Base-by-base conservation (phyloP, 2,888 invertebrate genomes). In the Nemotelus nigrinus region DNA sequence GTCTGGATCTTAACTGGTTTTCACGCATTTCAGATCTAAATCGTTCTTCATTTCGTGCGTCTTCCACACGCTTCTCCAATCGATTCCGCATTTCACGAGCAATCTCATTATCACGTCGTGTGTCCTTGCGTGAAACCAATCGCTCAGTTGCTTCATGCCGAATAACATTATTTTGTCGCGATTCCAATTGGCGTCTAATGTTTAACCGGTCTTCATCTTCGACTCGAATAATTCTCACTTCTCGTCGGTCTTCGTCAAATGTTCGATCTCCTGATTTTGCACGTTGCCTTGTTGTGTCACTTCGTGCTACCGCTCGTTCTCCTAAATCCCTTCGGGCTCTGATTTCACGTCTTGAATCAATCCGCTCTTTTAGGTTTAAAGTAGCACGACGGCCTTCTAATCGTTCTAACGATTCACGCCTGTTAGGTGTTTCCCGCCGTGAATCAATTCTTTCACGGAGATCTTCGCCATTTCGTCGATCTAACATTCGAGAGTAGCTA, bases 371-470 rank as follows among this genome's bases (percentile, higher is more conserved):
- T 50, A 1, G 53, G 10, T 50, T 10, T 7, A 10, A 50, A 65
- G 44, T 39, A 48, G 48, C 44, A 48, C 25, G 48, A 25, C 70
- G 70, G 3, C 70, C 25, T 50, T 47, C 53, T 1, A 50, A 10
- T 70, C 50, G 50, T 70, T 50, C 70, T 44, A 4, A 8, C 1
- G 8, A 45, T 7, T 45, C 70, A 70, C 65, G 65, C 2, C 45
- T 39, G 7, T 8, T 2, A 70, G 39, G 65, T 41, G 1, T 8
- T 65, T 2, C 65, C 1, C 10, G 65, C 1, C 2, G 25, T 1
- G 65, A 65, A 65, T 65, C n/a, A 63, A n/a, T 63, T 43, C 2
- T 25, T 50, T 70, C 70, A 50, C 10, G 71, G 2, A 25, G 63
- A 50, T 60, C 47, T 57, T 71, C 60, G n/a, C 2, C 60, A 5